A percentile compares a stretch with the other conserved stretches of the same genome.
phyloP scores from a whole-genome alignment of 37 sponge, comb jelly and placozoan species.

The Halisarca cf. caerulea region DNA sequence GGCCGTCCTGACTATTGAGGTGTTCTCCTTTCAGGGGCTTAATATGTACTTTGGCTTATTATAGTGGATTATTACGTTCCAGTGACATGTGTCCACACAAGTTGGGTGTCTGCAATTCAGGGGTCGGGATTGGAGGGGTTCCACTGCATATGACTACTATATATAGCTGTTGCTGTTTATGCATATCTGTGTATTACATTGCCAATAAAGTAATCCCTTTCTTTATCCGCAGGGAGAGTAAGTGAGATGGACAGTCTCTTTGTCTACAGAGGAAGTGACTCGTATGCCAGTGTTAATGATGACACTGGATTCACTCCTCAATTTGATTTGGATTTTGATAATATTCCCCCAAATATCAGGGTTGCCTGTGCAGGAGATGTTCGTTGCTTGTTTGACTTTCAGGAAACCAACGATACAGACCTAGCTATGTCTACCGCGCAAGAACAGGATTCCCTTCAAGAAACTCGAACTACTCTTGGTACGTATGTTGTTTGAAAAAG shows the following conservation, averaged over 20 bases:
- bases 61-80: no score
- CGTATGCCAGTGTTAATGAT: background rate
- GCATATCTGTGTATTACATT: no score
- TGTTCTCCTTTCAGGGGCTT: no score
- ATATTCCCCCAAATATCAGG: background rate
- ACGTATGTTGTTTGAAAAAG: background rate
- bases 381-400: background rate
- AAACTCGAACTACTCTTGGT: background rate
- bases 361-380: background rate
- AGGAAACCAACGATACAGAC: background rate
- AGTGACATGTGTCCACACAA: no score
- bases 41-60: no score
- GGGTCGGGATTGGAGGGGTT: no score
- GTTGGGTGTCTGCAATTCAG: no score
- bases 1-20: no score
- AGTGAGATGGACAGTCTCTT: background rate
- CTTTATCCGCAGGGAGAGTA: background rate
- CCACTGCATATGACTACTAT: no score
- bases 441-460: background rate
- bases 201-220: no score
- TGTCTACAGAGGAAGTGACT: background rate
- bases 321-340: background rate
- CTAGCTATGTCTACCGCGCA: background rate
- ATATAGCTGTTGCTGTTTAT: no score
- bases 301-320: background rate